Evolutionary conservation across 2,888 invertebrate species (phyloP).

Genomic region (Andricus quercusramuli): DNA sequence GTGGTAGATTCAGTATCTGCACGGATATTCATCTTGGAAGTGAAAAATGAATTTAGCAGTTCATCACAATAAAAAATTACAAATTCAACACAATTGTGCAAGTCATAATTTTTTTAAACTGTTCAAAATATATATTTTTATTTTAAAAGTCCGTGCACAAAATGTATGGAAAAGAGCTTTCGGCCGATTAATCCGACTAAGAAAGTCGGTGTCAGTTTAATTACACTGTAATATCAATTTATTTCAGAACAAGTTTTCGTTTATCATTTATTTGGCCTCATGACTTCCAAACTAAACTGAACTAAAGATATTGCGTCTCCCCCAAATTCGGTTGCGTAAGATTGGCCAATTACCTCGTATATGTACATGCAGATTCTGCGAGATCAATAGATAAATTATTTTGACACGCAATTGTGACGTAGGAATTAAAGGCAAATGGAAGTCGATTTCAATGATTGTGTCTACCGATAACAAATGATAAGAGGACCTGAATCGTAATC

Average conservation of each 20-base stretch:
- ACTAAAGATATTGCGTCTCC: neutral
- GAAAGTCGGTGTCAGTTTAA: neutral
- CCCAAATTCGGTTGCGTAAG: neutral
- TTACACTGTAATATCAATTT: neutral
- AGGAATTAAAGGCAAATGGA: conserved; percentile 42
- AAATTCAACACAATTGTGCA: no score
- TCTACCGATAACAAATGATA: neutral
- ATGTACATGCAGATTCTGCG: neutral
- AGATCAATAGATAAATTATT: neutral
- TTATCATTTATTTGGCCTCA: neutral
- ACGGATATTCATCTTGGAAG: no score
- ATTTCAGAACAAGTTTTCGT: neutral
- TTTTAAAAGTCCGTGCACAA: no score
- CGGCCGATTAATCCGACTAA: neutral
- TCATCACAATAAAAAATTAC: no score
- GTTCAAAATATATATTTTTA: no score
- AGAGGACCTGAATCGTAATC: neutral
- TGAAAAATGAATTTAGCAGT: no score
- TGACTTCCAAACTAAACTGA: no score
- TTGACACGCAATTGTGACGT: neutral
- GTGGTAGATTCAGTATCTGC: no score
- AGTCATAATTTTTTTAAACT: no score
- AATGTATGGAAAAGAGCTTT: no score
- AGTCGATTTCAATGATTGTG: conserved; percentile 19
- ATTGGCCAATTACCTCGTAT: neutral